Evolutionary conservation across 2,113 vertebrate species (phyloP), one percentile per base, ranked within the genome.

Genomic region (Tachysurus vachellii): DNA sequence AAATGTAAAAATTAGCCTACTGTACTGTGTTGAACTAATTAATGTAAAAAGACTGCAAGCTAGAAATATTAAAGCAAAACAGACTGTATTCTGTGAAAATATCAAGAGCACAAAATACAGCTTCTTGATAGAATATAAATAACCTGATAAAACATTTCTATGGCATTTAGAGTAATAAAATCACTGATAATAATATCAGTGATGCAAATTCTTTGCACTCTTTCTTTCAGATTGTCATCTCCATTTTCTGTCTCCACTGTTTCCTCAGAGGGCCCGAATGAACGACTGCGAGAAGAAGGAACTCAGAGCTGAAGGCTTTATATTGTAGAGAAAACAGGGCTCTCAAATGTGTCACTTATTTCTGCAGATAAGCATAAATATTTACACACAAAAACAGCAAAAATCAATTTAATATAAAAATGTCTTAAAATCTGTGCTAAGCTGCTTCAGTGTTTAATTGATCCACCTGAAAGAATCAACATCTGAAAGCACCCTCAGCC

Each of bases 211-310:
- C 53, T 80, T 59, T 36, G 42, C 12, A 59, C 76, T 82, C 64
- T 89, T 81, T 53, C 66, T 89, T 89, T 93, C 91, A 93, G 88
- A 85, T 92, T 94, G 86, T 94, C 93, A 88, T 95, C 93, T 92
- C 93, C 94, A 91, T 94, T 95, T 93, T 94, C 94, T 94, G 93
- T 95, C 92, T 92, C 93, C 90, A 91, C 91, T 85, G 93, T 91
- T 89, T 94, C 92, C 92, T 94, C 92, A 89, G 90, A 95, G 91
- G 93, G 93, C 91, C 93, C 92, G 92, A 94, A 91, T 91, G 94
- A 94, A 76, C 88, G 88, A 89, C 88, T 89, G 89, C 90, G 87
- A 89, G 92, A 89, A 17, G 92, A 91, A 86, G 88, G 91, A 90
- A 92, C 91, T 91, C 91, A 92, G 86, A 92, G 91, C 90, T 91